Percentiles rank a stretch among this genome's conserved stretches.
Evolutionary conservation across 37 sponge, comb jelly and placozoan species (phyloP).

Genomic region (Beroe ovata): DNA sequence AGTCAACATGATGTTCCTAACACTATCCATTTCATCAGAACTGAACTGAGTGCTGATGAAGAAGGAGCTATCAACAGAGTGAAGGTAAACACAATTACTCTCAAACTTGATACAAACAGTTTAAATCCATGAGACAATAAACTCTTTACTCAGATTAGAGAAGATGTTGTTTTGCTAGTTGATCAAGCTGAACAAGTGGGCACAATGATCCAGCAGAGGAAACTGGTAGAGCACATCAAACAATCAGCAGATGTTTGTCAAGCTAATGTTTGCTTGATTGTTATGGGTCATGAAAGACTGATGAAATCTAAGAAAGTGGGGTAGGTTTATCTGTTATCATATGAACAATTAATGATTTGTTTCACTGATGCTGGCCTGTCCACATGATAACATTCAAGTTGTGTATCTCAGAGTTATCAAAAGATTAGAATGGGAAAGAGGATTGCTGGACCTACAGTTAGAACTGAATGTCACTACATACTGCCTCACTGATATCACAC

Average conservation of each 20-base stretch:
- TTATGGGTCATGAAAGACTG: not conserved
- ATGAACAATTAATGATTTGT: not conserved
- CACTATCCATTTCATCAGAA: conserved; percentile 2
- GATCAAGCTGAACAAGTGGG: conserved; percentile 13
- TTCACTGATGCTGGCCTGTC: too few relatives aligned
- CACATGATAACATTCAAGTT: too few relatives aligned
- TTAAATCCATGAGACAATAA: not conserved
- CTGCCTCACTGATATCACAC: not conserved
- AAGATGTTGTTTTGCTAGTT: not conserved
- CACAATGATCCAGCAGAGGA: not conserved
- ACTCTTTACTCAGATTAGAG: not conserved
- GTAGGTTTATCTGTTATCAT: not conserved
- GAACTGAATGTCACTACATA: conserved; percentile 10
- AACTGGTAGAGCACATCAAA: not conserved
- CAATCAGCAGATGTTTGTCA: not conserved
- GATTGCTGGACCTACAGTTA: not conserved
- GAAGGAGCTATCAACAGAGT: not conserved
- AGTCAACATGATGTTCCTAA: not conserved
- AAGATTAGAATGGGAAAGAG: conserved; percentile 5
- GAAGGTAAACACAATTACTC: not conserved
- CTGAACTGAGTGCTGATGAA: not conserved
- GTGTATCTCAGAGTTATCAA: conserved; percentile 4
- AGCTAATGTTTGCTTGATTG: not conserved
- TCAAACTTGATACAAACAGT: not conserved
- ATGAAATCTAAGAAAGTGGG: not conserved